A percentile compares a stretch with the other conserved stretches of the same genome.
Conservation (phyloP, 1,140 invertebrate genomes). For the Pseudobourletiella spinata region DNA sequence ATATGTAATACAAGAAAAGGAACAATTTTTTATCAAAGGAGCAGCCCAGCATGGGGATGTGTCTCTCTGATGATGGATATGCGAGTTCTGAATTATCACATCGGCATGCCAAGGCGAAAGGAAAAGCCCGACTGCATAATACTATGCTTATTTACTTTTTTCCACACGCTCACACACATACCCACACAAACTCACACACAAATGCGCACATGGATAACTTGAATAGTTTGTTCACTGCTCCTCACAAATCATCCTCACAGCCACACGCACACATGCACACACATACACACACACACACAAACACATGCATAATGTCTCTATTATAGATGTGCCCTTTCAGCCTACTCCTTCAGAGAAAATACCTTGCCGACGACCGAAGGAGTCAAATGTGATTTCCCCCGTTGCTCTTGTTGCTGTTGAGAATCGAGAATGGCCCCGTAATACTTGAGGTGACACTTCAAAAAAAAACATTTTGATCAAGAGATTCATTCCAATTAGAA, state of each 20-base stretch:
- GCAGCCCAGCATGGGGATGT: conserved; percentile 18
- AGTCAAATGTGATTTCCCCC: too few relatives aligned
- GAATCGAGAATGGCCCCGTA: conserved; percentile 5
- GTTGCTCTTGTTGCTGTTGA: background rate
- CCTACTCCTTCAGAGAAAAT: too few relatives aligned
- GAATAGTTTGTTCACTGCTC: too few relatives aligned
- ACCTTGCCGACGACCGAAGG: too few relatives aligned
- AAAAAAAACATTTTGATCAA: conserved; percentile 25
- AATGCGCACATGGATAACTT: too few relatives aligned
- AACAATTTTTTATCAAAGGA: conserved; percentile 27
- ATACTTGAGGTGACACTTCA: conserved; percentile 19
- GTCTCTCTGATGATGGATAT: conserved; percentile 28
- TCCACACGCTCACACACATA: background rate
- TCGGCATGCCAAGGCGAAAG: conserved; percentile 18
- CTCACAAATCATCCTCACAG: too few relatives aligned
- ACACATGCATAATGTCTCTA: too few relatives aligned
- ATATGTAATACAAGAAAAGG: conserved; percentile 21
- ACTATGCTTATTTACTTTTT: conserved; percentile 4
- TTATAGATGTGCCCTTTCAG: too few relatives aligned
- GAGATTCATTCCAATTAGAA: conserved; percentile 28
- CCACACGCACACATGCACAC: too few relatives aligned
- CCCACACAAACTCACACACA: too few relatives aligned
- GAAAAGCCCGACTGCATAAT: background rate
- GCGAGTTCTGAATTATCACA: conserved; percentile 23
- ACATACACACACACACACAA: too few relatives aligned